phyloP scores from a whole-genome alignment of 2,888 invertebrate species.

The Diachrysia chrysitis region DNA sequence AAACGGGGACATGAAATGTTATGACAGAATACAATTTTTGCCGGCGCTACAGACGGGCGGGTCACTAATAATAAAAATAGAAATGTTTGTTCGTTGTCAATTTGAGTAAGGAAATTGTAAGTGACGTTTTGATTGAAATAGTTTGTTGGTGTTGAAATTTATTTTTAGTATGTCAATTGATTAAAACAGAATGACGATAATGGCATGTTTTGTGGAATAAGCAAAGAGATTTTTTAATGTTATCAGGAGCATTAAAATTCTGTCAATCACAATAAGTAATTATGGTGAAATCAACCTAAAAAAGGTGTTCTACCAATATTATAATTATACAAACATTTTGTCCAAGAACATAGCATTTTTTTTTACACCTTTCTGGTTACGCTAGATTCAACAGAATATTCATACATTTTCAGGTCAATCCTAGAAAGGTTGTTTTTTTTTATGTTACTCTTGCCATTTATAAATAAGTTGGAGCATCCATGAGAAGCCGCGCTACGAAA shows the following conservation, averaged over 20 bases:
- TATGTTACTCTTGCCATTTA: neutral
- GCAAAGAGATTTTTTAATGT: too few species aligned
- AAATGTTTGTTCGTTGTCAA: conserved; percentile 46
- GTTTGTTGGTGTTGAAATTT: neutral
- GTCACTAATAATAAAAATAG: conserved; percentile 19
- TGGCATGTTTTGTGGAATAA: too few species aligned
- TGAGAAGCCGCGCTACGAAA: conserved; percentile 8
- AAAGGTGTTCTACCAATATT: too few species aligned
- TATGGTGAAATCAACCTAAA: too few species aligned
- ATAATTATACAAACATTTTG: too few species aligned
- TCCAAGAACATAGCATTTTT: too few species aligned
- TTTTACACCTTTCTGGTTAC: too few species aligned
- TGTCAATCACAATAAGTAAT: too few species aligned
- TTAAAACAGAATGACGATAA: too few species aligned
- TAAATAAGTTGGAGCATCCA: neutral
- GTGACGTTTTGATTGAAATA: neutral
- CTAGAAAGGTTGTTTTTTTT: neutral
- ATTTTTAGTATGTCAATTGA: neutral
- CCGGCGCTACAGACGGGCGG: conserved; percentile 27
- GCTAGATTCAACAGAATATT: neutral
- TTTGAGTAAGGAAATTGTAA: neutral
- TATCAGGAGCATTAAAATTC: too few species aligned
- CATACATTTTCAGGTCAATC: neutral
- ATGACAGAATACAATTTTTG: conserved; percentile 60
- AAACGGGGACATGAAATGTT: conserved; percentile 58